Percentiles rank a stretch among this genome's conserved stretches.
Evolutionary conservation across 2,888 invertebrate species (phyloP).

Genomic region (Theretra japonica): DNA sequence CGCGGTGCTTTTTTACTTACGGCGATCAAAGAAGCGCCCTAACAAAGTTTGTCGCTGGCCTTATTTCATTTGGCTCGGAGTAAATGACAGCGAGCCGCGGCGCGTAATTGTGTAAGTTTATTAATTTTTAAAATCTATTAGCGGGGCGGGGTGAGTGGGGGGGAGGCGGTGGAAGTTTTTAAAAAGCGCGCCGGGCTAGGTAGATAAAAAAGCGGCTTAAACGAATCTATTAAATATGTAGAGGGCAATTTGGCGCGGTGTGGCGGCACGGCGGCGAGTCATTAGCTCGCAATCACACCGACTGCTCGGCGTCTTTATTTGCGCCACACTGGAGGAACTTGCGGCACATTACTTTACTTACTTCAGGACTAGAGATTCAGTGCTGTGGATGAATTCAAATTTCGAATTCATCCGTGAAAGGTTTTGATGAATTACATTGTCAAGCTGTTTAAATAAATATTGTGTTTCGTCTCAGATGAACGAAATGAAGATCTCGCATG

Average conservation of each 20-base stretch:
- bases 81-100: constrained; percentile 65
- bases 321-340: neutral
- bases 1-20: constrained; percentile 66
- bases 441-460: too few relatives aligned
- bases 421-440: too few relatives aligned
- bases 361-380: too few relatives aligned
- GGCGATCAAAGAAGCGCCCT: constrained; percentile 70
- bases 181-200: constrained; percentile 62
- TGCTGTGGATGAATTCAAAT: too few relatives aligned
- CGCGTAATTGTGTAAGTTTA: constrained; percentile 71
- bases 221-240: constrained; percentile 80
- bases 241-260: constrained; percentile 71
- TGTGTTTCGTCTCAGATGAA: too few relatives aligned
- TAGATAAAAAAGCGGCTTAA: constrained; percentile 79
- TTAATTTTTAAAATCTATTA: constrained; percentile 82
- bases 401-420: too few relatives aligned
- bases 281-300: constrained; percentile 65
- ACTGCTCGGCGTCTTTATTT: constrained; percentile 28
- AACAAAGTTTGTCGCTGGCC: constrained; percentile 59
- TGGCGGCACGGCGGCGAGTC: constrained; percentile 44
- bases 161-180: constrained; percentile 55
- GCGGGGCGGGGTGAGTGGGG: constrained; percentile 57
- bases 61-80: constrained; percentile 67
- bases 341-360: neutral
- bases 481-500: too few relatives aligned